These are phyloP conservation scores for Danio kyathit DNA, from an alignment of 2,797 vertebrate genomes.

Conservation along the genomic window DNA sequence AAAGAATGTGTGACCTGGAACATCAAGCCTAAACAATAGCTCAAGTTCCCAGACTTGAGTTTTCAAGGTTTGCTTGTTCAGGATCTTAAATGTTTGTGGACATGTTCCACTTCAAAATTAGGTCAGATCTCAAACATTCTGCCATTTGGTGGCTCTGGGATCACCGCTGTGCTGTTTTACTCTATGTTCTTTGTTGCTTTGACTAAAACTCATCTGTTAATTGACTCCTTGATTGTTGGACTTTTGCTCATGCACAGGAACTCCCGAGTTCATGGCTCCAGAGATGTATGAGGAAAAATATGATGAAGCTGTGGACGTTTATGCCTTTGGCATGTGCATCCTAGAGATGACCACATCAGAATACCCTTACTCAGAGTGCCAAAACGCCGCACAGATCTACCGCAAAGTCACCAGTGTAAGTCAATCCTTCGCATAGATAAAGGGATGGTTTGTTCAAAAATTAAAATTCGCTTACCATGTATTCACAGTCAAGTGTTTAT, in stretches of 20 bases:
- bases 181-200: no score
- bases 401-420: constrained; percentile 95
- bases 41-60: neutral
- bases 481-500: no score
- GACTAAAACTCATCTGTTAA: no score
- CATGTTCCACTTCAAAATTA: neutral
- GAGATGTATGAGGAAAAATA: constrained; percentile 99
- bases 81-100: neutral
- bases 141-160: neutral
- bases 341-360: constrained; percentile 97
- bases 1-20: constrained; percentile 17
- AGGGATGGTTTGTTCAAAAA: no score
- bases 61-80: neutral
- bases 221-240: neutral
- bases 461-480: no score
- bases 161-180: no score
- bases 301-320: constrained; percentile 92
- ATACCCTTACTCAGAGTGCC: constrained; percentile 95
- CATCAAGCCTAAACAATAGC: neutral
- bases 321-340: constrained; percentile 97
- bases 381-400: constrained; percentile 94
- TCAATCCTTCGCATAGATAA: constrained; percentile 7
- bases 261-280: constrained; percentile 96
- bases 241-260: constrained; percentile 78
- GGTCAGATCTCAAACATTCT: neutral